phyloP scores from a whole-genome alignment of 2,888 invertebrate genomes.

The Diaprepes abbreviatus region DNA sequence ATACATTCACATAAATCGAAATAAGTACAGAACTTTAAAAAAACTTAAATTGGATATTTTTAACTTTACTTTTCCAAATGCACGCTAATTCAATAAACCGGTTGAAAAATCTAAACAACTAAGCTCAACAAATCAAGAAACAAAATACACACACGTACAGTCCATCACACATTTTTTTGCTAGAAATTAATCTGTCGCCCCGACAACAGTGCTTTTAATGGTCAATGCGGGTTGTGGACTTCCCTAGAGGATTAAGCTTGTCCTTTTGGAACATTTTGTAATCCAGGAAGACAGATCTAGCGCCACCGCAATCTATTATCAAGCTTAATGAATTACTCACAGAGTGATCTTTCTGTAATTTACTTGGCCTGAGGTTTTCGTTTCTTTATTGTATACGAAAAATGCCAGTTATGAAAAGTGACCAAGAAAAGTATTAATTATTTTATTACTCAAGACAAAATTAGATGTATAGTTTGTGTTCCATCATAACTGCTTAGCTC shows the following conservation, averaged over 20 bases:
- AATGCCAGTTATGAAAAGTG: background rate
- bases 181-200: constrained; percentile 41
- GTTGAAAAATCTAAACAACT: background rate
- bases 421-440: background rate
- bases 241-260: constrained; percentile 55
- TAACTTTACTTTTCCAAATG: no score
- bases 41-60: no score
- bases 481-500: no score
- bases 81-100: no score
- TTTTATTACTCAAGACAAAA: no score
- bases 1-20: no score
- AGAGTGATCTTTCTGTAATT: constrained; percentile 45
- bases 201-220: constrained; percentile 43
- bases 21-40: no score
- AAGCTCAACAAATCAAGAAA: background rate
- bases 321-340: constrained; percentile 55
- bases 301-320: constrained; percentile 57
- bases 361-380: constrained; percentile 26
- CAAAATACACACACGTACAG: constrained; percentile 23
- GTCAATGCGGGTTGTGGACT: constrained; percentile 40
- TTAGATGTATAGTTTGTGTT: no score
- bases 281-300: constrained; percentile 57
- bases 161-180: constrained; percentile 30
- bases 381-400: constrained; percentile 3
- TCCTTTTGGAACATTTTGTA: constrained; percentile 57